Conservation (phyloP, 2,113 vertebrate species). For the Nymphicus hollandicus region DNA sequence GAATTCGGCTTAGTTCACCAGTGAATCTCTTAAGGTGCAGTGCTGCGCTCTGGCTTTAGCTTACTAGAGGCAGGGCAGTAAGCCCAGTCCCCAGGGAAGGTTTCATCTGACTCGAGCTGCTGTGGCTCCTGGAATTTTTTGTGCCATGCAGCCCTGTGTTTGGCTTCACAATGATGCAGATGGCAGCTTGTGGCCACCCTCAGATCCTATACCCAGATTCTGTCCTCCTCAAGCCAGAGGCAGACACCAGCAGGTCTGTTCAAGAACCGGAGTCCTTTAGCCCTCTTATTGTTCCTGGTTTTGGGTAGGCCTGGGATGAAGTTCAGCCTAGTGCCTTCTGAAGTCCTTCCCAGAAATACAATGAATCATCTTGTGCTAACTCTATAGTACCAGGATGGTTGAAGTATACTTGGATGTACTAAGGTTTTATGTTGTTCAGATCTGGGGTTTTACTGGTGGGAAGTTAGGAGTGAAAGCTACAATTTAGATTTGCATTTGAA, state of each 20-base stretch:
- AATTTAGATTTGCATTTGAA: not conserved
- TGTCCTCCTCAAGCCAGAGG: not conserved
- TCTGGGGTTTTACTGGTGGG: not conserved
- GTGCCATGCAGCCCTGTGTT: not conserved
- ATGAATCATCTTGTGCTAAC: not conserved
- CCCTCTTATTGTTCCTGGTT: not conserved
- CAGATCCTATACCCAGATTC: not conserved
- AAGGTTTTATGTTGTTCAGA: not conserved
- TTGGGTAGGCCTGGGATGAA: not conserved
- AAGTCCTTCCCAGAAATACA: not conserved
- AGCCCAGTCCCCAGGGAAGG: not conserved
- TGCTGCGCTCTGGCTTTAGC: not conserved
- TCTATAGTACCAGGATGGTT: not conserved
- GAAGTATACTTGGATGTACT: not conserved
- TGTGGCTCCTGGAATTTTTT: not conserved
- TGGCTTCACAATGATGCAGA: fast-evolving
- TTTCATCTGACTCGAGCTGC: not conserved
- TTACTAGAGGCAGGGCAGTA: not conserved
- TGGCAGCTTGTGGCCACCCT: not conserved
- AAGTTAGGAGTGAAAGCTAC: not conserved
- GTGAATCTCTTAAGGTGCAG: not conserved
- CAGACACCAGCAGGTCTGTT: not conserved
- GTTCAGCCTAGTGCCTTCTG: not conserved
- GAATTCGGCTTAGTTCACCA: not conserved
- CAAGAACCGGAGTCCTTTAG: not conserved